Conservation (phyloP, 2,113 vertebrate genomes). For the Oreochromis aureus region DNA sequence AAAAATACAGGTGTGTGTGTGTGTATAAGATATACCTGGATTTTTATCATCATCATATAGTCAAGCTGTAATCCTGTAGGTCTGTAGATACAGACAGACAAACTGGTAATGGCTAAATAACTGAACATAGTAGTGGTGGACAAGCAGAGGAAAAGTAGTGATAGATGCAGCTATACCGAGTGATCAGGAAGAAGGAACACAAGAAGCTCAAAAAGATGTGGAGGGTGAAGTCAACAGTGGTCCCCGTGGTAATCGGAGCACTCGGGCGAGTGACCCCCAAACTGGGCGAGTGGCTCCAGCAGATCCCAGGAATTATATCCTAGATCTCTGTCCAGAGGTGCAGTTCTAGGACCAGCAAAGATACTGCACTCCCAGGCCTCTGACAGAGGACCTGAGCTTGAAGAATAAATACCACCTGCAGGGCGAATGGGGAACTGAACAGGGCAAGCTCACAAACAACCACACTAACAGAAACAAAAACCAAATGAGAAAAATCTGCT, state of each 20-base stretch:
- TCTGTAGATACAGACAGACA: not conserved
- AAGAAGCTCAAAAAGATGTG: not conserved
- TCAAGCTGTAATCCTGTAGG: not conserved
- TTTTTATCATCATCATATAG: not conserved
- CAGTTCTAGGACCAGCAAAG: not conserved
- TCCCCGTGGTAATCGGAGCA: not conserved
- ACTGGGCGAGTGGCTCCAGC: not conserved
- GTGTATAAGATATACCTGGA: not conserved
- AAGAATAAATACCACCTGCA: not conserved
- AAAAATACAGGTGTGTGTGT: not conserved
- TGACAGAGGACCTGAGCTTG: not conserved
- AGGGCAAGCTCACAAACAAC: not conserved
- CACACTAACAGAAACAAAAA: not conserved
- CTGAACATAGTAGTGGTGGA: not conserved
- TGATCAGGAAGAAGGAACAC: not conserved
- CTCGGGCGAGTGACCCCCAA: accelerated
- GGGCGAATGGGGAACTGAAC: not conserved
- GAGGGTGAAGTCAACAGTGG: not conserved
- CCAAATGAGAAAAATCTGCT: not conserved
- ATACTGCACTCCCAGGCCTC: not conserved
- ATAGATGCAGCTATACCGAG: not conserved
- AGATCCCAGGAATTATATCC: not conserved
- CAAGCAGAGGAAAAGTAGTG: not conserved
- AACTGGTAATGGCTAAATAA: not conserved
- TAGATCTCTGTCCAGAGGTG: not conserved